Base-by-base conservation (phyloP, 2,797 vertebrate genomes). In the Sarcophilus harrisii region DNA sequence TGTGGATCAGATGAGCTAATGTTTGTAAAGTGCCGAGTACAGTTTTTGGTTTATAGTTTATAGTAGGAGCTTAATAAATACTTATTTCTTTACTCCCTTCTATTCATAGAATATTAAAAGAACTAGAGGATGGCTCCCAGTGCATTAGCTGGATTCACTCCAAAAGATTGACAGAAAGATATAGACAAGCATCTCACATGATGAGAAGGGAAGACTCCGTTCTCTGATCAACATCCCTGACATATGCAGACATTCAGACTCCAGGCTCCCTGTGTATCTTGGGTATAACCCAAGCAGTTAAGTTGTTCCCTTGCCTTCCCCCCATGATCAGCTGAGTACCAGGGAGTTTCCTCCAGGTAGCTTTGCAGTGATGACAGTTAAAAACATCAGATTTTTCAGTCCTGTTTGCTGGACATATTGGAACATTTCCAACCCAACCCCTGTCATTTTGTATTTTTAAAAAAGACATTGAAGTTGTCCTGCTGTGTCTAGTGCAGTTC, bases 391-490 rank as follows among this genome's bases (percentile, higher is more conserved):
- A 96, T n/a, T 93, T 96, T 94, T 62, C 95, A 90, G 91, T 95
- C 95, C 92, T 97, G 81, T 97, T 96, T 96, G 92, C 92, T 95
- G 81, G 92, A 18, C 91, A 81, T 92, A 62, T 95, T 96, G 49
- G 91, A 92, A 92, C 4, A 32, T 66, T n/a, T 66, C 62, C 62
- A 66, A 66, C 60, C 59, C 95, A 95, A 92, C 91, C 90, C 91
- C 92, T 52, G 94, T 94, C 97, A 98, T 98, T 98, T 98, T 96
- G 90, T 90, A 94, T 94, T 91, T 95, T 66, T 55, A 94, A 91
- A 45, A 96, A 96, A 97, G 98, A 96, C 97, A 97, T 97, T 97
- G 62, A 89, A 96, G 94, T n/a, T 93, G 98, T 96, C 95, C 96
- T 95, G 94, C 94, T 96, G 92, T 98, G 97, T 96, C 92, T 97